A percentile compares a stretch with the other conserved stretches of the same genome.
Evolutionary conservation across 1,140 invertebrate genomes (phyloP).

Genomic region (Tribolium madens): DNA sequence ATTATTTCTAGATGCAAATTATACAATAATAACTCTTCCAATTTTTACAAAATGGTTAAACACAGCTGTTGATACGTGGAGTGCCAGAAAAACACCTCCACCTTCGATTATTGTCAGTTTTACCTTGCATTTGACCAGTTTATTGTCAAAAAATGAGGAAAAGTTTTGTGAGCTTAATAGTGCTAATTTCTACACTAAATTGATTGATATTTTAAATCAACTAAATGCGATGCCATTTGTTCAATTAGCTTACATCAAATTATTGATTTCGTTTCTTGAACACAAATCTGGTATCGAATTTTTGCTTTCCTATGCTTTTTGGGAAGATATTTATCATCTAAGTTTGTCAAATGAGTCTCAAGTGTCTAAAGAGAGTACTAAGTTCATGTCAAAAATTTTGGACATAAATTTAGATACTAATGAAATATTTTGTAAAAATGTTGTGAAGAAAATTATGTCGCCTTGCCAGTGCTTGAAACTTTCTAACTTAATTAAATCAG

Average conservation of each 20-base stretch:
- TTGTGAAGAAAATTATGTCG: slow-evolving; percentile 35
- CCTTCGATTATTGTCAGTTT: slow-evolving; percentile 65
- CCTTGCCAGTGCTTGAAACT: slow-evolving; percentile 40
- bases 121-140: slow-evolving; percentile 66
- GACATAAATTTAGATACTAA: slow-evolving; percentile 40
- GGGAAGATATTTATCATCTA: slow-evolving; percentile 70
- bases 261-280: slow-evolving; percentile 68
- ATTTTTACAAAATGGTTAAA: not conserved
- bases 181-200: slow-evolving; percentile 64
- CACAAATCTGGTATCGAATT: slow-evolving; percentile 71
- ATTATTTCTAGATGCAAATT: slow-evolving; percentile 8
- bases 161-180: slow-evolving; percentile 63
- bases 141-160: slow-evolving; percentile 65
- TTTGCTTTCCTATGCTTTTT: slow-evolving; percentile 68
- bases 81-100: slow-evolving; percentile 58
- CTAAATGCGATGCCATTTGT: slow-evolving; percentile 59
- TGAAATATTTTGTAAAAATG: slow-evolving; percentile 40
- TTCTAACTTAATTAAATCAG: not conserved
- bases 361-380: slow-evolving; percentile 24
- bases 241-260: slow-evolving; percentile 69
- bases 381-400: slow-evolving; percentile 69
- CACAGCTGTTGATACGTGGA: slow-evolving; percentile 21
- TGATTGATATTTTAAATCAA: slow-evolving; percentile 61
- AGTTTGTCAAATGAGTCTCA: slow-evolving; percentile 66
- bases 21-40: not conserved